These are phyloP conservation scores for Patella depressa DNA, from an alignment of 2,888 invertebrate species.

Conservation along the genomic window DNA sequence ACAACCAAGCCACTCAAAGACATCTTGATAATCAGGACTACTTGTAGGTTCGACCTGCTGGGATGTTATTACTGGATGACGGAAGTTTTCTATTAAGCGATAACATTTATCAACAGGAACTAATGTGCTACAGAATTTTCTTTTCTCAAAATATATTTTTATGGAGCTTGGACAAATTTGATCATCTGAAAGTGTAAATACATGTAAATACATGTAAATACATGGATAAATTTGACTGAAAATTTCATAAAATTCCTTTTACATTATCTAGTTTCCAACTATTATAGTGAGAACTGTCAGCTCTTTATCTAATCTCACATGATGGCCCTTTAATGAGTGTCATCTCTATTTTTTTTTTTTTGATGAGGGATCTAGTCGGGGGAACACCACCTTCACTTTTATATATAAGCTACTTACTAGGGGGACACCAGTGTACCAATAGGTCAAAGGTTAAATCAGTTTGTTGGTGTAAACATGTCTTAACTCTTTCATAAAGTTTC, in stretches of 20 bases:
- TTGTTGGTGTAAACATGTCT: constrained; percentile 54
- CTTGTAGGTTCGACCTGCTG: constrained; percentile 26
- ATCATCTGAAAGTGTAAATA: constrained; percentile 48
- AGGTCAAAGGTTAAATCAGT: constrained; percentile 50
- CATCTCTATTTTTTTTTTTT: too few species aligned
- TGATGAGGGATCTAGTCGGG: too few species aligned
- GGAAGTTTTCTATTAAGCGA: constrained; percentile 32
- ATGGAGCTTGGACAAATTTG: constrained; percentile 58
- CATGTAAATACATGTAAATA: too few species aligned
- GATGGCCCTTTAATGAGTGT: too few species aligned
- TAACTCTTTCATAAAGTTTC: constrained; percentile 59
- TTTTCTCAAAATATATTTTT: constrained; percentile 51
- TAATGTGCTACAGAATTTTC: constrained; percentile 30
- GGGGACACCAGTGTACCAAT: constrained; percentile 57
- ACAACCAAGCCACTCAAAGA: constrained; percentile 66
- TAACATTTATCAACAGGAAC: constrained; percentile 31
- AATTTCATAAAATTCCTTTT: too few species aligned
- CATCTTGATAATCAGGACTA: constrained; percentile 37
- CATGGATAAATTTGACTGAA: too few species aligned
- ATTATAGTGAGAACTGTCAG: too few species aligned
- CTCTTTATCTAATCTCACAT: too few species aligned
- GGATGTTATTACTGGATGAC: constrained; percentile 31
- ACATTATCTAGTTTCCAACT: too few species aligned
- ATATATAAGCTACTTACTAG: constrained; percentile 44
- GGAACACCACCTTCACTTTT: too few species aligned